Evolutionary conservation across 2,888 invertebrate genomes (phyloP), one percentile per base, ranked within the genome.

Genomic region (Trichopoda pennipes): DNA sequence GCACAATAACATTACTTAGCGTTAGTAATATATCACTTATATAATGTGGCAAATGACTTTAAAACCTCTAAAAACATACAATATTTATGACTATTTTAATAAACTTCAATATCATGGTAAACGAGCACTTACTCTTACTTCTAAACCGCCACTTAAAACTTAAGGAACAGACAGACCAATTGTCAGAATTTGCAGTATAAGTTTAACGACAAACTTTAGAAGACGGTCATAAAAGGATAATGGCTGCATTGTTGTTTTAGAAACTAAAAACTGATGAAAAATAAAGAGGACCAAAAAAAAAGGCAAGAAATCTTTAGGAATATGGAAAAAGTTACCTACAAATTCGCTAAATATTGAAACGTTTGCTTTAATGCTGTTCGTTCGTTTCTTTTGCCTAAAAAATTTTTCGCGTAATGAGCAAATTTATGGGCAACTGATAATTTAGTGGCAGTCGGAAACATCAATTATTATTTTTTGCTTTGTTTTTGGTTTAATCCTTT

Each of bases 361-460:
- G 23, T 14, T 35, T 49, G 38, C 12, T 47, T 44, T 58, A 42
- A 38, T 60, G n/a, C 17, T 14, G 53, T 53, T 16, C 21, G 49
- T 21, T 55, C 19, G 23, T 21, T 68, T 60, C 53, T 56, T 68
- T 77, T 63, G 81, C 60, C 55, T 56, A 47, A 38, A 82, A 72
- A 82, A 83, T 83, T 85, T 82, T 85, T 79, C 84, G 84, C 87
- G 90, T 90, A 90, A 90, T 90, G 90, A 90, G 89, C 88, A 89
- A 90, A 90, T 90, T 90, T 90, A 90, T 90, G 90, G 89, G 86
- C 90, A 90, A 90, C 90, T 90, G 90, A 90, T 90, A 89, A 90
- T 90, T 90, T 90, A 90, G 89, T 90, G 89, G 89, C 90, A 89
- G 87, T 89, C 88, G 89, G 89, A 88, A 89, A 89, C 90, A 90